Base-by-base conservation (phyloP, 2,113 vertebrate genomes). In the Sigmodon hispidus region DNA sequence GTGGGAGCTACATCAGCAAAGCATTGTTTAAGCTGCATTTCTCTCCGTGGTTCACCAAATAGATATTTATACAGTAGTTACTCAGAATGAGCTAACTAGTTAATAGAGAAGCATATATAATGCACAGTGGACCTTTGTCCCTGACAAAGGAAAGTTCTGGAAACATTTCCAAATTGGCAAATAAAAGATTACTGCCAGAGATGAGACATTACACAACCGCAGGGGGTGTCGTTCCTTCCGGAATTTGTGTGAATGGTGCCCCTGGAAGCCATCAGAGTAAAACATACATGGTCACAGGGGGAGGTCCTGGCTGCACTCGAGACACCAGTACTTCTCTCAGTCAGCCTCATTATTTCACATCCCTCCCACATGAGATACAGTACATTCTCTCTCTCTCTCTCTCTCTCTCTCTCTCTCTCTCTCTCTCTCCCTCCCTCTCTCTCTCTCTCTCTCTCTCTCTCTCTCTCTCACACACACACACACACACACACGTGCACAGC, bases 81-180 rank as follows among this genome's bases (percentile, higher is more conserved):
- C 34, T 69, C 84, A 84, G 81, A 52, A 84, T 7, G 83, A 70
- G n/a, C 55, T 55, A 89, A 43, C 92, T 40, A 61, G 55, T 89
- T 90, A 95, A 87, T 43, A 94, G 70, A 36, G 19, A 89, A 89
- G 59, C 36, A 69, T 63, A 22, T 89, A 80, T 80, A 55, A 89
- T 26, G 70, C 43, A 91, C 26, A 90, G 76, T 86, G 90, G 83
- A 96, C 92, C 65, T 97, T 87, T 95, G 93, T 93, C 87, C 87
- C 87, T 95, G 63, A 81, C 73, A 70, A 80, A 61, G 31, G 43
- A 87, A 83, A 57, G 50, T 75, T 96, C 50, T 88, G 89, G 93
- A 97, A 96, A 83, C 34, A 93, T 93, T 95, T 97, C 81, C 91
- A 97, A 92, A 91, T 80, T 16, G 11, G 73, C 86, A 94, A 91